Evolutionary conservation across 2,888 invertebrate species (phyloP).

Genomic region (Sinodicranocentrus sp.): DNA sequence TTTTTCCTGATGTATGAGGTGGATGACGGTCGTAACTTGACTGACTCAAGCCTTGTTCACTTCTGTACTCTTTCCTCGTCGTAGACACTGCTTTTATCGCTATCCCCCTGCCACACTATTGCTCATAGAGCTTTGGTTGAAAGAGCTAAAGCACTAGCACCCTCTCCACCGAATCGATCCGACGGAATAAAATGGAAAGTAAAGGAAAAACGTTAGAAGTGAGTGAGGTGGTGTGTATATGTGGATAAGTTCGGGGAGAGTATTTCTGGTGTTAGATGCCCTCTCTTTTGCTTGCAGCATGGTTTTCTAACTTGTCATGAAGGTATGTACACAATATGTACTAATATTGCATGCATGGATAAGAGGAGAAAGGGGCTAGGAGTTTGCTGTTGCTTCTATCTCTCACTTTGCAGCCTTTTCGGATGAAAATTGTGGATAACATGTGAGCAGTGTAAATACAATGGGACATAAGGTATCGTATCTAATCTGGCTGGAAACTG

Average conservation of each 20-base stretch:
- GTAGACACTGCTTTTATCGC: constrained; percentile 48
- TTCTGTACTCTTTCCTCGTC: constrained; percentile 52
- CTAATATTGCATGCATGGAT: constrained; percentile 38
- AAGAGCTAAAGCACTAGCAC: constrained; percentile 10
- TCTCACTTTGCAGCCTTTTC: background rate
- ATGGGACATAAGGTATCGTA: constrained; percentile 14
- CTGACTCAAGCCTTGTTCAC: constrained; percentile 52
- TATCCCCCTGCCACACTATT: constrained; percentile 2
- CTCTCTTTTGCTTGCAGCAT: background rate
- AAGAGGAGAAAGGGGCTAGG: constrained; percentile 21
- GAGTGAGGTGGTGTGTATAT: background rate
- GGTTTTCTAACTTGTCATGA: background rate
- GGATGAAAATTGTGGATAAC: constrained; percentile 15
- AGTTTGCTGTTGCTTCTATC: constrained; percentile 61
- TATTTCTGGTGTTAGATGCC: constrained; percentile 9
- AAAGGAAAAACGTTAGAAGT: constrained; percentile 7
- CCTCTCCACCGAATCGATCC: constrained; percentile 64
- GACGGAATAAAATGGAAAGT: constrained; percentile 46
- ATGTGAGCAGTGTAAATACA: constrained; percentile 24
- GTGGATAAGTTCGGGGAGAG: background rate
- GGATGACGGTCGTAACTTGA: constrained; percentile 30
- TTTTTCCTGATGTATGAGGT: background rate
- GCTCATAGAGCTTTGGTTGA: constrained; percentile 11
- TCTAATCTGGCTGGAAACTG: background rate
- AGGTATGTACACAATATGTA: constrained; percentile 22